Conservation (phyloP, 2,888 invertebrate genomes). For the Eupithecia inturbata region DNA sequence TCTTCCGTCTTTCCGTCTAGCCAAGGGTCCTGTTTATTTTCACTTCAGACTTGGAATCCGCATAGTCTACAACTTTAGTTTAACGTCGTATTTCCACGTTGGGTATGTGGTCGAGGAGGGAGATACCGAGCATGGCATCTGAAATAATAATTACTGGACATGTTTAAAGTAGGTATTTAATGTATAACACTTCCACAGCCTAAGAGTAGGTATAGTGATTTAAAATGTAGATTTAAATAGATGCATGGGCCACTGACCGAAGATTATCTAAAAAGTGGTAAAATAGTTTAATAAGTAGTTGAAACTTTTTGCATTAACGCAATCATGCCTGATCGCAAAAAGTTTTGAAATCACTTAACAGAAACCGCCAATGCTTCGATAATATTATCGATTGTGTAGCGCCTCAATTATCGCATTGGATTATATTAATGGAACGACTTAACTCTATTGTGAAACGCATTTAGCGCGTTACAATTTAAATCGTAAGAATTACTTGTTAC, state of each 20-base stretch:
- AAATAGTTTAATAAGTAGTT: neutral
- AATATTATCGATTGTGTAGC: slow-evolving; percentile 45
- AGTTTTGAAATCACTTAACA: slow-evolving; percentile 24
- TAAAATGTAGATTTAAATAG: neutral
- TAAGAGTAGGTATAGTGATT: too few relatives aligned
- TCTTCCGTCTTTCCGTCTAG: too few relatives aligned
- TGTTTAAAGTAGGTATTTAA: too few relatives aligned
- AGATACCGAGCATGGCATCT: too few relatives aligned
- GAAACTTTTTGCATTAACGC: neutral
- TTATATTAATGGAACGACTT: slow-evolving; percentile 44
- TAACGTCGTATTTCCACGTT: too few relatives aligned
- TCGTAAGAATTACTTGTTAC: neutral
- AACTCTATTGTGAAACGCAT: slow-evolving; percentile 42
- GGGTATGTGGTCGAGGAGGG: too few relatives aligned
- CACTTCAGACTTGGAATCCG: too few relatives aligned
- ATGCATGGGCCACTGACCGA: neutral
- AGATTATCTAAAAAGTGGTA: neutral
- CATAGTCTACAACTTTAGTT: too few relatives aligned
- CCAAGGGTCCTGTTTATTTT: too few relatives aligned
- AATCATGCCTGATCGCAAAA: slow-evolving; percentile 7
- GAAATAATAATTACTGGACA: too few relatives aligned
- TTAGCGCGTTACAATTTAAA: slow-evolving; percentile 6
- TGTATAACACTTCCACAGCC: too few relatives aligned
- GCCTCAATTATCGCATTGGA: slow-evolving; percentile 44
- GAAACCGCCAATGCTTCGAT: slow-evolving; percentile 35